These are phyloP conservation scores for Cinara cedri DNA, from an alignment of 2,888 invertebrate species.

Conservation along the genomic window DNA sequence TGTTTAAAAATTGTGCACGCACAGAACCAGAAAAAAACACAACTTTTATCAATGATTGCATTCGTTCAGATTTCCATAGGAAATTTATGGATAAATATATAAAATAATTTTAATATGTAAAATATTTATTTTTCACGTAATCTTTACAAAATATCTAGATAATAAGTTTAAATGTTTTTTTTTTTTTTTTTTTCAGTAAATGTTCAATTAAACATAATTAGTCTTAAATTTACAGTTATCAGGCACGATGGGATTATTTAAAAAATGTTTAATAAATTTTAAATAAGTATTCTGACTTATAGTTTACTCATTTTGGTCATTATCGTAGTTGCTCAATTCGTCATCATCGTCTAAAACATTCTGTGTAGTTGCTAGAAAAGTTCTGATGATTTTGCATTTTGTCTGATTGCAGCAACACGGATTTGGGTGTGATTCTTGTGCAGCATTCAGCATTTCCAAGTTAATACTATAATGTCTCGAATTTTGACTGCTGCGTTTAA, in stretches of 20 bases:
- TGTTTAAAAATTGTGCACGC: conserved; percentile 98
- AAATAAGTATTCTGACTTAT: neutral
- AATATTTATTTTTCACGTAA: neutral
- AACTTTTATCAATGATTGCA: conserved; percentile 95
- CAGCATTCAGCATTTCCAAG: conserved; percentile 73
- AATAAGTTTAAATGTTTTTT: neutral
- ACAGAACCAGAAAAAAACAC: conserved; percentile 92
- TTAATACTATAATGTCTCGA: conserved; percentile 73
- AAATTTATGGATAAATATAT: conserved; percentile 99
- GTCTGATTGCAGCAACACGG: conserved; percentile 80
- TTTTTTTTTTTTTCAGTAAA: conserved; percentile 14
- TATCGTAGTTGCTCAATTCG: conserved; percentile 60
- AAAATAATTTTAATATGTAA: conserved; percentile 69
- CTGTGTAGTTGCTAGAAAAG: conserved; percentile 62
- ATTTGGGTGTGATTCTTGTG: conserved; percentile 74
- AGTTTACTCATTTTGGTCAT: neutral
- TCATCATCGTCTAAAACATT: conserved; percentile 65
- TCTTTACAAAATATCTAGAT: neutral
- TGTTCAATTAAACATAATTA: neutral
- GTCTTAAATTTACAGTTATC: conserved; percentile 21
- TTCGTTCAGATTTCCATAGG: conserved; percentile 97
- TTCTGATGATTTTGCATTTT: conserved; percentile 76
- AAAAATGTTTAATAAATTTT: no score
- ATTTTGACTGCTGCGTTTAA: conserved; percentile 67
- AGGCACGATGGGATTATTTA: no score